Conservation (phyloP, 1,140 invertebrate species). For the Lordiphosa stackelbergi region DNA sequence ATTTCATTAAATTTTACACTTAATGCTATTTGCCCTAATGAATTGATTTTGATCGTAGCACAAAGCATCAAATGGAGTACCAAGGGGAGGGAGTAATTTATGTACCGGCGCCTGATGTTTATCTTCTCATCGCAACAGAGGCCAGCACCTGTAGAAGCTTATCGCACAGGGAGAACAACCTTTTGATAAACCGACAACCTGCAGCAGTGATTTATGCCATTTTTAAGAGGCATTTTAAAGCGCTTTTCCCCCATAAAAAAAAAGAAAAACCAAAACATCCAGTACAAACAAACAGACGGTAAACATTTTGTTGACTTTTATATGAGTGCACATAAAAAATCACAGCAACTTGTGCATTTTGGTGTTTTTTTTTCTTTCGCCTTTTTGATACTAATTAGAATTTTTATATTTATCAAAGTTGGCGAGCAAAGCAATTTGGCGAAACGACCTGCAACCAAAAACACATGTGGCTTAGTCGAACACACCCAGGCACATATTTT, state of each 20-base stretch:
- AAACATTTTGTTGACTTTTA: constrained; percentile 41
- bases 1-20: constrained; percentile 57
- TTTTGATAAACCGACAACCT: constrained; percentile 50
- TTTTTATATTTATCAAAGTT: constrained; percentile 66
- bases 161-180: constrained; percentile 34
- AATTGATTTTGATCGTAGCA: constrained; percentile 58
- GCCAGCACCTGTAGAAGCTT: constrained; percentile 37
- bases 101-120: constrained; percentile 48
- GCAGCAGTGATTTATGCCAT: constrained; percentile 57
- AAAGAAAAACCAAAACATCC: too few species aligned
- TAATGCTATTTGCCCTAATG: constrained; percentile 46
- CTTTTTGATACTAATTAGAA: constrained; percentile 56
- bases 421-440: constrained; percentile 52
- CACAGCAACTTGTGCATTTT: constrained; percentile 4
- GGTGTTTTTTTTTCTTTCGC: too few species aligned
- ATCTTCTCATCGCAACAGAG: constrained; percentile 25
- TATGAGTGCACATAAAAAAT: constrained; percentile 5
- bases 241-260: constrained; percentile 23
- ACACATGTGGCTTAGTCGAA: constrained; percentile 6
- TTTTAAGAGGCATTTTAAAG: constrained; percentile 46
- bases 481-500: constrained; percentile 31
- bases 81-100: constrained; percentile 38
- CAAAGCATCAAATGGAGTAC: constrained; percentile 47
- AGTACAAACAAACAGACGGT: constrained; percentile 2
- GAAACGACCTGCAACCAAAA: constrained; percentile 46